Evolutionary conservation across 1,140 invertebrate genomes (phyloP).

Genomic region (Drosophila sucinea): DNA sequence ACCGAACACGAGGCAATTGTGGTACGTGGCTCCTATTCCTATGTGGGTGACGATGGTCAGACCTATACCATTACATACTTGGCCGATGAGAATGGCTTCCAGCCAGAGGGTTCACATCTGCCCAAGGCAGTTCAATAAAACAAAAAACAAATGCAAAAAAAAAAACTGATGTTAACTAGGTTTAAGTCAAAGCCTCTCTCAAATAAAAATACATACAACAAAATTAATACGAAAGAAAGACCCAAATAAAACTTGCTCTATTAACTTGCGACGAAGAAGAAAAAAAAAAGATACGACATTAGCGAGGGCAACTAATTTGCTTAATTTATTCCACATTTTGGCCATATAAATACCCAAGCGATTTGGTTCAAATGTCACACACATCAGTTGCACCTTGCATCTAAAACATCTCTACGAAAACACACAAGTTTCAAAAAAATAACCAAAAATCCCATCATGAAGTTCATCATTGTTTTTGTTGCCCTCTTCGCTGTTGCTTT

Average conservation of each 20-base stretch:
- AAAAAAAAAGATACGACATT: neutral
- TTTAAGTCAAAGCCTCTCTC: constrained; percentile 46
- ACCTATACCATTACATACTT: constrained; percentile 87
- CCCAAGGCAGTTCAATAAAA: constrained; percentile 66
- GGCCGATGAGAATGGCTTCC: constrained; percentile 91
- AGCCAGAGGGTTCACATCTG: constrained; percentile 86
- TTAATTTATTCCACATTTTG: constrained; percentile 4
- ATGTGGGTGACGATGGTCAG: constrained; percentile 87
- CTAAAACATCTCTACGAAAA: neutral
- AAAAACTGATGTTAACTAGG: constrained; percentile 62
- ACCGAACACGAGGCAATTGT: constrained; percentile 82
- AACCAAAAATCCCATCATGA: constrained; percentile 52
- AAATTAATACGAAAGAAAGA: neutral
- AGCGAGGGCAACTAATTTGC: constrained; percentile 8
- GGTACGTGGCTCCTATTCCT: constrained; percentile 86
- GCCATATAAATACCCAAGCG: neutral
- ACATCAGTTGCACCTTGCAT: constrained; percentile 2
- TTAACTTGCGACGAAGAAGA: neutral
- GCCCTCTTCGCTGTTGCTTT: constrained; percentile 73
- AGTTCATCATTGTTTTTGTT: constrained; percentile 72
- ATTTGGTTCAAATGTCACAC: constrained; percentile 5
- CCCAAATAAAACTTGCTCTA: constrained; percentile 1
- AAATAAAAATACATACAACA: constrained; percentile 9
- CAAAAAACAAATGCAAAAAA: neutral
- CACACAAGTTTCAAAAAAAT: neutral